These are phyloP conservation scores for Phalanger gymnotis DNA, from an alignment of 2,797 vertebrate genomes.

Conservation along the genomic window DNA sequence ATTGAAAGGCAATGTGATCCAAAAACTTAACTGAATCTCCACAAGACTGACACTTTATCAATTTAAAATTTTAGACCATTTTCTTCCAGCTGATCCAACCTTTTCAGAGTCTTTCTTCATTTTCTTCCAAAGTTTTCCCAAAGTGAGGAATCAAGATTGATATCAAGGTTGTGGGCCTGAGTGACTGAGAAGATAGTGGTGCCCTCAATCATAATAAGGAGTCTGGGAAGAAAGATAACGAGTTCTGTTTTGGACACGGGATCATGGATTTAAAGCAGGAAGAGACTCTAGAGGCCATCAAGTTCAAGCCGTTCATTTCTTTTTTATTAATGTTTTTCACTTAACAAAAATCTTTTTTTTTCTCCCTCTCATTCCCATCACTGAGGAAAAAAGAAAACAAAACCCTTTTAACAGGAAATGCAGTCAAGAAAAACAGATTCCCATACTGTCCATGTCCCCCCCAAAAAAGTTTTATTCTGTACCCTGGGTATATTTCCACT, in stretches of 20 bases:
- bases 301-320: not conserved
- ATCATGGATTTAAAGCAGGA: not conserved
- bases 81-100: not conserved
- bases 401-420: not conserved
- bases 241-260: not conserved
- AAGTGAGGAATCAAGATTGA: not conserved
- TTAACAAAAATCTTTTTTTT: not conserved
- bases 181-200: not conserved
- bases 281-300: not conserved
- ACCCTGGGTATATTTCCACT: not conserved
- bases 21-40: not conserved
- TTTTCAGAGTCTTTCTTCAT: not conserved
- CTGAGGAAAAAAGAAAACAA: not conserved
- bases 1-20: not conserved
- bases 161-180: not conserved
- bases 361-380: not conserved
- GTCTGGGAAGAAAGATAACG: not conserved
- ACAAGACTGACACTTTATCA: not conserved
- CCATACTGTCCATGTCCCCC: not conserved
- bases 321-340: not conserved
- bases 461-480: not conserved
- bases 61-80: not conserved
- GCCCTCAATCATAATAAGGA: not conserved
- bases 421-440: not conserved
- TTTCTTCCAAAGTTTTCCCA: not conserved